Evolutionary conservation across 1,140 invertebrate genomes (phyloP).

Genomic region (Lepidotrigona ventralis): DNA sequence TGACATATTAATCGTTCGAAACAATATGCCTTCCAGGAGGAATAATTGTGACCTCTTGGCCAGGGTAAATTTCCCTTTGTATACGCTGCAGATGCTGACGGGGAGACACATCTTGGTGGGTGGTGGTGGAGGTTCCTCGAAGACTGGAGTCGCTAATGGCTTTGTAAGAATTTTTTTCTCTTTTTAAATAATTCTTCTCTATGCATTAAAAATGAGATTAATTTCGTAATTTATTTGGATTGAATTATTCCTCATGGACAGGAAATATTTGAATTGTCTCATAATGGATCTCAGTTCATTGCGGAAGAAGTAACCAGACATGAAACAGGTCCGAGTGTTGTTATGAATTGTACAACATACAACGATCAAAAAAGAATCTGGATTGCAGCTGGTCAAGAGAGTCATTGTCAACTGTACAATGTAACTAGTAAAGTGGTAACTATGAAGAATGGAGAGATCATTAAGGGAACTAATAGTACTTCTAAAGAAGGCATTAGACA

Average conservation of each 20-base stretch:
- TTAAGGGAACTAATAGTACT: conserved; percentile 68
- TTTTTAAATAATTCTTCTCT: neutral
- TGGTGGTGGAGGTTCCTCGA: conserved; percentile 96
- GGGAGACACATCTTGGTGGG: conserved; percentile 96
- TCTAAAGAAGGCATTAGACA: conserved; percentile 72
- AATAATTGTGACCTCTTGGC: conserved; percentile 86
- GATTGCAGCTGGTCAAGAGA: conserved; percentile 94
- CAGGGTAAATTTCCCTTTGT: conserved; percentile 95
- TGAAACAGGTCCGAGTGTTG: conserved; percentile 92
- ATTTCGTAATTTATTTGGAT: neutral
- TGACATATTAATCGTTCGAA: neutral
- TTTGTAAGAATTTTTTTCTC: conserved; percentile 86
- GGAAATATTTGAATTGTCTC: conserved; percentile 95
- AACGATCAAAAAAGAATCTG: conserved; percentile 86
- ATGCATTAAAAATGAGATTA: neutral
- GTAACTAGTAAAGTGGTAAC: conserved; percentile 86
- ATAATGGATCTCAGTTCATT: conserved; percentile 89
- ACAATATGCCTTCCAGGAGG: conserved; percentile 75
- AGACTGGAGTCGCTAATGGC: conserved; percentile 97
- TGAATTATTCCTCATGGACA: conserved; percentile 68
- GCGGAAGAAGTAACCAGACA: conserved; percentile 93
- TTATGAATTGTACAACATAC: conserved; percentile 92
- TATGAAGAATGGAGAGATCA: conserved; percentile 78
- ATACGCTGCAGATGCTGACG: conserved; percentile 93
- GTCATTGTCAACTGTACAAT: conserved; percentile 93